Base-by-base conservation (phyloP, 1,140 invertebrate species). In the Tetramorium parvispinum region DNA sequence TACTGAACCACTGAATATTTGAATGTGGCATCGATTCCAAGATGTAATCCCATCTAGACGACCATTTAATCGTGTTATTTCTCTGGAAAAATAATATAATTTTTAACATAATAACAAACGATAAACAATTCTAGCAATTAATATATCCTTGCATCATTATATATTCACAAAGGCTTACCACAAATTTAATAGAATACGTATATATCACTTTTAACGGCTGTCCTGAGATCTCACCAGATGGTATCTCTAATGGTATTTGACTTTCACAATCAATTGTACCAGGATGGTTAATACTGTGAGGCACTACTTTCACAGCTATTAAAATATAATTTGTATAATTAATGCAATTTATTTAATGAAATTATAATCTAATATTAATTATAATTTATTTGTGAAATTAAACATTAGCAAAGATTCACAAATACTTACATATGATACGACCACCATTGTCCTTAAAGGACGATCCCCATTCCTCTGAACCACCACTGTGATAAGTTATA, bases 1-100 rank as follows among this genome's bases (percentile, higher is more conserved):
- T 98, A 75, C 98, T 99, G 93, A 99, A 99, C 99, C 99, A 99
- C 94, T 99, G 99, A 91, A 99, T 99, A 95, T 99, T 99, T 0
- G 99, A 99, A 92, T 99, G 98, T 0, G 98, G 98, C 97, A 99
- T 99, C 2, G 99, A 99, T 94, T 99, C 98, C 65, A 99, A 95
- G 88, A 99, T 99, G 93, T 99, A 99, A 96, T 99, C 99, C 99
- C 99, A 99, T 91, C 99, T 96, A 0, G 99, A 99, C 0, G 98
- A 99, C 99, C 99, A 99, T 95, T 99, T 99, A 3, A 99, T 97
- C 2, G 97, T 96, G 92, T 98, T 97, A 93, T 99, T 97, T 94
- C 96, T 96, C 96, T 97, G 89, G 89, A 87, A 91, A 83, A 51
- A 43, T 51, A 61, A 40, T 4, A 57, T n/a, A 40, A 65, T n/a